Conservation (phyloP, 35 echinoderm and acorn worm genomes). For the Heliocidaris tuberculata region DNA sequence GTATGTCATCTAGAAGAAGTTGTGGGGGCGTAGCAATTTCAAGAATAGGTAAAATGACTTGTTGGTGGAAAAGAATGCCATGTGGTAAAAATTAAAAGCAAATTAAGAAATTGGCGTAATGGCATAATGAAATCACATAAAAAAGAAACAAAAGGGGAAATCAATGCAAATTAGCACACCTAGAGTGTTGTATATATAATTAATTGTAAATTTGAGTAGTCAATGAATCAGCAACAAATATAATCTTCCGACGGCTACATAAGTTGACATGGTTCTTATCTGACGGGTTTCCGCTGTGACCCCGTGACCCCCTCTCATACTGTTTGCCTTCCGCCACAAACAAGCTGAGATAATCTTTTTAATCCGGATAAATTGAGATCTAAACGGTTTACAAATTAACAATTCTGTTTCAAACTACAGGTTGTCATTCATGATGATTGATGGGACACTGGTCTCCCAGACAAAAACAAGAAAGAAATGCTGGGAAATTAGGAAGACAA, state of each 20-base stretch:
- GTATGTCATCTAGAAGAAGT: too few species aligned
- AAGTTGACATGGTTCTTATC: not conserved
- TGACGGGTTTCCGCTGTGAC: constrained; percentile 23
- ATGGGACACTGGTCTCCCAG: not conserved
- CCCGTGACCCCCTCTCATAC: constrained; percentile 20
- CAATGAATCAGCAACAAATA: constrained; percentile 9
- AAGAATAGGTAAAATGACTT: not conserved
- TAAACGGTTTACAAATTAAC: constrained; percentile 45
- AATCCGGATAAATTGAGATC: constrained; percentile 42
- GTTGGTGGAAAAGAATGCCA: not conserved
- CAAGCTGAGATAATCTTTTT: constrained; percentile 28
- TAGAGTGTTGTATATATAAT: not conserved
- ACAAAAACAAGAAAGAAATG: not conserved
- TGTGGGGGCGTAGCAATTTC: too few species aligned
- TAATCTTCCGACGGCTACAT: not conserved
- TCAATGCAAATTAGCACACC: not conserved
- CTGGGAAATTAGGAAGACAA: not conserved
- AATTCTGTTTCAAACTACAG: not conserved
- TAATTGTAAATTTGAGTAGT: not conserved
- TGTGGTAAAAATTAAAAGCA: not conserved
- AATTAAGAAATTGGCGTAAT: not conserved
- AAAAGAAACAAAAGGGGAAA: not conserved
- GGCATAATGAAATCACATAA: not conserved
- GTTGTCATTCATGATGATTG: constrained; percentile 27
- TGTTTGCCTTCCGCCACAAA: constrained; percentile 38